A percentile compares a stretch with the other conserved stretches of the same genome.
Evolutionary conservation across 2,113 vertebrate genomes (phyloP).

Genomic region (Brachirus orientalis): DNA sequence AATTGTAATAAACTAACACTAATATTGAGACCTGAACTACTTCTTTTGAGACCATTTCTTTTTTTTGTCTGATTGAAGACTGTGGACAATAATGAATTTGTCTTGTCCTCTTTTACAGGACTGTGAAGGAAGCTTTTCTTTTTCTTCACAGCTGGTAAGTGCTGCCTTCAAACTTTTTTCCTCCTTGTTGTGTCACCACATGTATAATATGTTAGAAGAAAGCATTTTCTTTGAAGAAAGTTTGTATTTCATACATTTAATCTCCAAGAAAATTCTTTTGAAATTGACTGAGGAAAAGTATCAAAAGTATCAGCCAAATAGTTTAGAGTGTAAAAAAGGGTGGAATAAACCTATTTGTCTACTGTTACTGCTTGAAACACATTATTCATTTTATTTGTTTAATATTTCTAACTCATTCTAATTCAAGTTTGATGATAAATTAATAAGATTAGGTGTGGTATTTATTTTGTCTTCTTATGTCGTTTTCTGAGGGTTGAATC

Average conservation of each 20-base stretch:
- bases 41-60: slow-evolving; percentile 48
- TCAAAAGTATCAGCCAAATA: slow-evolving; percentile 17
- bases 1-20: slow-evolving; percentile 53
- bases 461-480: no score
- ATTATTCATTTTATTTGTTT: not conserved
- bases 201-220: slow-evolving; percentile 15
- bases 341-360: no score
- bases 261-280: slow-evolving; percentile 10
- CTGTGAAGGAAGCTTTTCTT: slow-evolving; percentile 55
- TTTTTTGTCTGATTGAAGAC: slow-evolving; percentile 53
- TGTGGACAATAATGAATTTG: slow-evolving; percentile 55
- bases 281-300: slow-evolving; percentile 20
- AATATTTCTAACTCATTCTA: slow-evolving; percentile 1
- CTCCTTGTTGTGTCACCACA: slow-evolving; percentile 28
- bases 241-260: slow-evolving; percentile 27
- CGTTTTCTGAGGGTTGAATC: no score
- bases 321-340: slow-evolving; percentile 22
- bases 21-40: slow-evolving; percentile 46
- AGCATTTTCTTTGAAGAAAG: slow-evolving; percentile 25
- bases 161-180: slow-evolving; percentile 29
- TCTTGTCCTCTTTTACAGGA: slow-evolving; percentile 78
- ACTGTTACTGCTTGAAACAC: no score
- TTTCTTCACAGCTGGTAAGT: slow-evolving; percentile 74
- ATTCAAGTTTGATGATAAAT: not conserved
- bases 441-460: not conserved